Conservation (phyloP, 2,888 invertebrate species). For the Trichogramma evanescens region DNA sequence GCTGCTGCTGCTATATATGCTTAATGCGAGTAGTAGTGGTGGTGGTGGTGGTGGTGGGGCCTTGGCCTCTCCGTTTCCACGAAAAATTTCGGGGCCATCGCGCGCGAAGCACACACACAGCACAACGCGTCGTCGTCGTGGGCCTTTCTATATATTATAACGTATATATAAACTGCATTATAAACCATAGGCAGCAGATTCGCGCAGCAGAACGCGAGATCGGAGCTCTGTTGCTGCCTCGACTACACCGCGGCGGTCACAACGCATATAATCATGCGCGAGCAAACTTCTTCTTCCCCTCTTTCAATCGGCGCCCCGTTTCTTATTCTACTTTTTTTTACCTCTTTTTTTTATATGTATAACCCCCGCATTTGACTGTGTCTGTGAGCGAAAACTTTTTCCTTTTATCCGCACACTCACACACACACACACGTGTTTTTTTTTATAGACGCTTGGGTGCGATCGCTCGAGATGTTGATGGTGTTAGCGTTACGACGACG, state of each 20-base stretch:
- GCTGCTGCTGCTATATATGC: slow-evolving; percentile 14
- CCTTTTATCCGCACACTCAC: too few species aligned
- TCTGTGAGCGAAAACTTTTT: background rate
- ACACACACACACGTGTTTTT: background rate
- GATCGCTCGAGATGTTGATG: background rate
- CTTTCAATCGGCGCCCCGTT: slow-evolving; percentile 20
- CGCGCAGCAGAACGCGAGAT: background rate
- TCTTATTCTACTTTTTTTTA: slow-evolving; percentile 14
- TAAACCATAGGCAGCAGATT: too few species aligned
- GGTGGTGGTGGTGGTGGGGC: slow-evolving; percentile 1
- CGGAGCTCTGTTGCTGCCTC: too few species aligned
- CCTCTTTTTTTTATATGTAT: too few species aligned
- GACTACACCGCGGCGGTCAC: too few species aligned
- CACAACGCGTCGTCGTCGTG: background rate
- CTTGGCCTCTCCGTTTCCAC: slow-evolving; percentile 16
- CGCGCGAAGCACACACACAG: background rate
- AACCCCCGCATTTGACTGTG: too few species aligned
- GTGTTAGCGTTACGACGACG: too few species aligned
- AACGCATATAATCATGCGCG: too few species aligned
- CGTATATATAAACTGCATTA: too few species aligned
- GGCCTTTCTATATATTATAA: slow-evolving; percentile 11
- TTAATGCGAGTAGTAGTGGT: background rate
- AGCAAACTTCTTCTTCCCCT: slow-evolving; percentile 1
- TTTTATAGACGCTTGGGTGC: background rate
- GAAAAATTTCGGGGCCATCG: slow-evolving; percentile 18